Evolutionary conservation across 2,113 vertebrate species (phyloP).

Genomic region (Cygnus buccinator): DNA sequence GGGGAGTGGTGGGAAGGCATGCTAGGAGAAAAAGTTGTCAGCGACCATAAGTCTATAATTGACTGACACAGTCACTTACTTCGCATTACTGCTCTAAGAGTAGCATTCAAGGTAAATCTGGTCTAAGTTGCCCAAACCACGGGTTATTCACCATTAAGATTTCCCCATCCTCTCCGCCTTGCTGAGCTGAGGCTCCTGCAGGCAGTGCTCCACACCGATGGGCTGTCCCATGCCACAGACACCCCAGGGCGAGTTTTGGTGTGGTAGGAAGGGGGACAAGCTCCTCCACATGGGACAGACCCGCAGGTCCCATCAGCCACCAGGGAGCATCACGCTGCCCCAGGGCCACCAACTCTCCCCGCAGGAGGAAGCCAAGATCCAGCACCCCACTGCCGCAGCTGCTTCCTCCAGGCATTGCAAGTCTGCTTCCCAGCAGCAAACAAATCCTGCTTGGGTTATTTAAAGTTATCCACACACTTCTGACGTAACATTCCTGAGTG

Average conservation of each 20-base stretch:
- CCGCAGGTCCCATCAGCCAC: not conserved
- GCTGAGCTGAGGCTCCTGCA: not conserved
- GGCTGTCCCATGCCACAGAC: not conserved
- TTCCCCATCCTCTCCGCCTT: not conserved
- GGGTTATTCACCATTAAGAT: not conserved
- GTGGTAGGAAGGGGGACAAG: not conserved
- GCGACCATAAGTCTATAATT: conserved; percentile 26
- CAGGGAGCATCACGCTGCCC: not conserved
- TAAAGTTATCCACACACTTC: accelerated
- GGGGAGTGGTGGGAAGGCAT: conserved; percentile 45
- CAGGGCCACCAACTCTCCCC: not conserved
- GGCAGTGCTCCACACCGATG: not conserved
- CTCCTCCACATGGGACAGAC: not conserved
- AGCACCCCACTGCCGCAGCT: not conserved
- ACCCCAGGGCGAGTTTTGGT: not conserved
- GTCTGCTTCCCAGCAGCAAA: not conserved
- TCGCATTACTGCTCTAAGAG: not conserved
- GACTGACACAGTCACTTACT: conserved; percentile 1
- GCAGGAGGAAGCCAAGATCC: not conserved
- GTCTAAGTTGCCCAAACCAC: not conserved
- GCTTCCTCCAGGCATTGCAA: not conserved
- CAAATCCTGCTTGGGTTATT: not conserved
- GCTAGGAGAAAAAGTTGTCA: not conserved
- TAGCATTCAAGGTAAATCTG: not conserved
- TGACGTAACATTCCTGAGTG: not conserved